Evolutionary conservation across 2,113 vertebrate species (phyloP), one percentile per base, ranked within the genome.

Genomic region (Neolamprologus modestus): DNA sequence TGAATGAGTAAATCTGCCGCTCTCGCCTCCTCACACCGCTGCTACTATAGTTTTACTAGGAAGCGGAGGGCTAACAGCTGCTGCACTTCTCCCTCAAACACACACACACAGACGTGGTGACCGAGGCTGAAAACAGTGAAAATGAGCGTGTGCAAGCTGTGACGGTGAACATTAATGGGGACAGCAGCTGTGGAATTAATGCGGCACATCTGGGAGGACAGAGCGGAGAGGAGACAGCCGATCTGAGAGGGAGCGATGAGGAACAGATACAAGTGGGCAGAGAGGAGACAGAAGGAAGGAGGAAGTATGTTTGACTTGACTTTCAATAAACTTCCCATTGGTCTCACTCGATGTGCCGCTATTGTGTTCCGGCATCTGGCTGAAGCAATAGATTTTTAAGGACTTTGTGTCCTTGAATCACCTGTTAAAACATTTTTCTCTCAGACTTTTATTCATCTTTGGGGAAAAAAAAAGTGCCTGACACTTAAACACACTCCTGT

Each of bases 131-230:
- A 90, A 92, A 85, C 71, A 87, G 53, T 83, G 84, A 90, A 92
- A 95, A 93, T 91, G 94, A 93, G 85, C 63, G 86, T 94, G 92
- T 91, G 91, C 94, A 94, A 87, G 89, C 94, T 94, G 94, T 95
- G 94, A 96, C 85, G 85, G 94, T 92, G 93, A 93, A 94, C 92
- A 94, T 93, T 95, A 95, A 95, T 91, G 92, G 94, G 91, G 89
- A 93, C 86, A 92, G 90, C 95, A 96, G 94, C 93, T 96, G 95
- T 95, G 94, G 94, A 95, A 94, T 96, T 95, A 96, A 95, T 96
- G 95, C 87, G 42, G 92, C 94, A 95, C 93, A 95, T 95, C 95
- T 96, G 95, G 95, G 93, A 93, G 91, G 89, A 95, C 73, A 61
- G 92, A 91, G 91, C 79, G 35, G 82, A 76, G 86, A 50, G 55